Evolutionary conservation across 2,113 vertebrate genomes (phyloP), one percentile per base, ranked within the genome.

Genomic region (Meriones unguiculatus): DNA sequence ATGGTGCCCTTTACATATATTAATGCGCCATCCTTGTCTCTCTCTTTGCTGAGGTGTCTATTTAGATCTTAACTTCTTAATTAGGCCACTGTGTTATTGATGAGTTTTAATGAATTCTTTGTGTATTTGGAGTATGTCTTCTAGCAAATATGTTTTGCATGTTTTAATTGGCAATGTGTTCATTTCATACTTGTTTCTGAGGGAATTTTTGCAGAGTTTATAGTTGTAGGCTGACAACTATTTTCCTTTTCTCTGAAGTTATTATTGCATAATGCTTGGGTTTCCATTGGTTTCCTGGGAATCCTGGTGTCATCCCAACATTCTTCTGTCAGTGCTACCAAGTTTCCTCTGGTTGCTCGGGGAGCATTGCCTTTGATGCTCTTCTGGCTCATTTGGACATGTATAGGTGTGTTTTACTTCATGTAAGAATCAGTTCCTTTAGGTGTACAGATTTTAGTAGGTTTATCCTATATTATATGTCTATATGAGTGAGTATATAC

Each of bases 21-120:
- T 82, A 25, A 57, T 59, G 81, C 62, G 32, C 67, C 82, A 69
- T 64, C 57, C 77, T 41, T 69, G 17, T 78, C 30, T 10, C 88
- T 72, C 25, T 75, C 35, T 91, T 67, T 73, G 76, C 32, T 73
- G 70, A 90, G 7, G 15, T 75, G 12, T 64, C 50, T 38, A 30
- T 84, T 91, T n/a, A 76, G 59, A 69, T 65, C 52, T 87, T 72
- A 89, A 30, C 93, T 80, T 85, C 76, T 80, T 72, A 82, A 50
- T 50, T 88, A 84, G 64, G 12, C 70, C 78, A 35, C 78, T 91
- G 69, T 93, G 14, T 72, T 90, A 32, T 54, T 90, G 52, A 24
- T 84, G 73, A 84, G 22, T 50, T 93, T 94, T 84, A 82, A 87
- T 15, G 69, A 90, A 82, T 32, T 46, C 20, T 38, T 93, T 89